phyloP scores from a whole-genome alignment of 2,113 vertebrate species.

The Campylomormyrus numenius region DNA sequence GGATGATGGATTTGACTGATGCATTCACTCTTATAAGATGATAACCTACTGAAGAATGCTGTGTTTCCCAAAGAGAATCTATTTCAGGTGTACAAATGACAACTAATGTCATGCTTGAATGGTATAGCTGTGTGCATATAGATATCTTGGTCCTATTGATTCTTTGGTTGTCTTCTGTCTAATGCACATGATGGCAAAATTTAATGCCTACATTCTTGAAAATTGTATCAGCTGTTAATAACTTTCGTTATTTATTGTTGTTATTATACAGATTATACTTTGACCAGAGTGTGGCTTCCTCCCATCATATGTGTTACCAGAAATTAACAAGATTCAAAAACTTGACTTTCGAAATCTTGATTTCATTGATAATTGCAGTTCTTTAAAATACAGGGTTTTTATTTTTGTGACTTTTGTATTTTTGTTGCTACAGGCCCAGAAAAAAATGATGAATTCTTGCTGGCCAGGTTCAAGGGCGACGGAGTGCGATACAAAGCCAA shows the following conservation, averaged over 20 bases:
- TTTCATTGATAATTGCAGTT: background rate
- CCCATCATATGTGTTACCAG: background rate
- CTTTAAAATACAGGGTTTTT: background rate
- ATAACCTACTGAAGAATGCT: background rate
- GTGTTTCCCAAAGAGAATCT: background rate
- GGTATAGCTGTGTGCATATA: background rate
- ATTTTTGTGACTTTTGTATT: background rate
- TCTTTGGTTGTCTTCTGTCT: background rate
- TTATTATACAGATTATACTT: background rate
- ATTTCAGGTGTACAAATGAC: background rate
- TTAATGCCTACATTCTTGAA: background rate
- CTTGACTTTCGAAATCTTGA: background rate
- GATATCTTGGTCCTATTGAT: background rate
- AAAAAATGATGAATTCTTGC: constrained; percentile 85
- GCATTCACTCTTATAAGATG: background rate
- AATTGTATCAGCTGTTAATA: background rate
- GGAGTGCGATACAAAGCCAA: constrained; percentile 93
- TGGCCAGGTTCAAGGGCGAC: constrained; percentile 86
- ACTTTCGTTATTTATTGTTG: too few species aligned
- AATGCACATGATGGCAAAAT: background rate
- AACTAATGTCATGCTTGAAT: background rate
- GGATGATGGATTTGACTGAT: background rate
- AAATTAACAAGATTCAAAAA: background rate
- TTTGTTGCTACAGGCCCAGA: constrained; percentile 60
- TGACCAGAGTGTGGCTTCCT: background rate